Evolutionary conservation across 2,797 vertebrate genomes (phyloP), one percentile per base, ranked within the genome.

Genomic region (Rallus crepitans): DNA sequence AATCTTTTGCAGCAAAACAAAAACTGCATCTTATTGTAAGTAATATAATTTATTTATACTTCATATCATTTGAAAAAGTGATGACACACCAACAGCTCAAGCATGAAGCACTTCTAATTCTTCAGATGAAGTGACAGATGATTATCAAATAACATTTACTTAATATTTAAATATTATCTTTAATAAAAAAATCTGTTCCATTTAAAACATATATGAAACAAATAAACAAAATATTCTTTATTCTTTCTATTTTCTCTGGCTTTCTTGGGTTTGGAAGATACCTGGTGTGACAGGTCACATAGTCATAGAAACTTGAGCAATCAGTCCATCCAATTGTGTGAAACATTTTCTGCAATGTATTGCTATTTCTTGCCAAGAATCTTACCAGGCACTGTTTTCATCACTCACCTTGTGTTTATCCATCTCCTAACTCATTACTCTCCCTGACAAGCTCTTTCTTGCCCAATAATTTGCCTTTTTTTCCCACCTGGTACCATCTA

Each of bases 1-100:
- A 75, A 82, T 93, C 72, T 94, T 94, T 90, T 96, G 88, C 93
- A 96, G 87, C 91, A 91, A 97, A 98, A 97, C 95, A 98, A 97
- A 98, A 95, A 53, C 96, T 93, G 82, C 92, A 94, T 96, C 93
- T 97, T 96, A 52, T 96, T 97, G 95, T 97, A 97, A 97, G 96
- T 97, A 97, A 97, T 93, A 95, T 82, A 92, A 97, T 86, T 97
- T 97, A 96, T 97, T 97, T 97, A 97, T 97, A 97, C 91, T 94
- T 97, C 87, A 97, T 96, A 94, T 96, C 11, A 94, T 97, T 91
- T 97, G 97, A 97, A 97, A 94, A 98, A 96, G 69, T 95, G 91
- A 92, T 95, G 89, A 75, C 90, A 90, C 66, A 94, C 90, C 61
- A 96, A 63, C 92, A 96, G 96, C 93, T 97, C 94, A 97, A 90